phyloP scores from a whole-genome alignment of 2,888 invertebrate species.

The Aphelenchoides bicaudatus region DNA sequence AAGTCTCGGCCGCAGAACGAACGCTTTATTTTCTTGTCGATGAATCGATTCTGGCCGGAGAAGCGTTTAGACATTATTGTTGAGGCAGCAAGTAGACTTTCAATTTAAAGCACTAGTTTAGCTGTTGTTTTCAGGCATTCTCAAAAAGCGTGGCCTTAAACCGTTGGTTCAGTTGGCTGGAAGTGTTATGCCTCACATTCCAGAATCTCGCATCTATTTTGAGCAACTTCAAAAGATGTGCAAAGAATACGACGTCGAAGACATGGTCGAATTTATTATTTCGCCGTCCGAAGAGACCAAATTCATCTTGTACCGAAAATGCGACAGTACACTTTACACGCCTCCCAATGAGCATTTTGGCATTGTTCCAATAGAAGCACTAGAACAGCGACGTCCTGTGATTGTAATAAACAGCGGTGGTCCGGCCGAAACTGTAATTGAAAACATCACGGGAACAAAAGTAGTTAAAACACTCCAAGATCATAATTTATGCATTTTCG shows the following conservation, averaged over 20 bases:
- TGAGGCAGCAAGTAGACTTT: conserved; percentile 52
- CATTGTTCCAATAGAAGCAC: conserved; percentile 96
- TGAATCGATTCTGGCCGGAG: conserved; percentile 60
- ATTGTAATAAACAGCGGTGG: conserved; percentile 93
- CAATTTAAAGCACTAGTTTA: background rate
- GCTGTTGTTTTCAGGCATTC: conserved; percentile 40
- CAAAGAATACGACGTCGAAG: conserved; percentile 53
- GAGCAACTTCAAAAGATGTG: conserved; percentile 61
- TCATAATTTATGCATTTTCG: too few species aligned
- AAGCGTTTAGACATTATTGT: conserved; percentile 58
- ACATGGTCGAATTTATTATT: conserved; percentile 62
- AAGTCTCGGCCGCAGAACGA: conserved; percentile 40
- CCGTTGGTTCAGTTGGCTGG: conserved; percentile 57
- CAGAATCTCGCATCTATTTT: conserved; percentile 63
- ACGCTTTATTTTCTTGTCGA: conserved; percentile 54
- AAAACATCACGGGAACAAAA: conserved; percentile 63
- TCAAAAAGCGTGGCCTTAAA: conserved; percentile 43
- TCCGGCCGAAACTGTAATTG: conserved; percentile 80
- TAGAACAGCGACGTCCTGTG: conserved; percentile 87
- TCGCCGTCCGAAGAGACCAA: conserved; percentile 63
- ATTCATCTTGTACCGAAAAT: conserved; percentile 60
- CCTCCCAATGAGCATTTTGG: conserved; percentile 97
- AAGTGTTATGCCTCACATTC: conserved; percentile 64
- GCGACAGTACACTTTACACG: conserved; percentile 73
- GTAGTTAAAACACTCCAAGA: too few species aligned